Evolutionary conservation across 1,140 invertebrate genomes (phyloP), one percentile per base, ranked within the genome.

Genomic region (Caenorhabditis briggsae): DNA sequence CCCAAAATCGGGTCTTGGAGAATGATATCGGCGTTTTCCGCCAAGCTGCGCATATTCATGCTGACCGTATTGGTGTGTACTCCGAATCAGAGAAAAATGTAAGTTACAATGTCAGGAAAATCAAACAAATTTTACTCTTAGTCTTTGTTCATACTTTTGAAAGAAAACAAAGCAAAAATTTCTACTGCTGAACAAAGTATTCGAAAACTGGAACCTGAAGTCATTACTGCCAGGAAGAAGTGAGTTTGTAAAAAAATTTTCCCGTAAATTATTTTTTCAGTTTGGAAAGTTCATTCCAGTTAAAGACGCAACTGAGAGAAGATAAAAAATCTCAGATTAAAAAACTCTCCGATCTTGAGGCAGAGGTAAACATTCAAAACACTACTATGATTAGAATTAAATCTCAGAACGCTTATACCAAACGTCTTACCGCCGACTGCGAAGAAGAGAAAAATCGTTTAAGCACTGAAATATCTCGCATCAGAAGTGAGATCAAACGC

Each of bases 31-130:
- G 33, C 11, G 61, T 65, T 65, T 65, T 65, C 61, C 61, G 61
- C 33, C 20, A 65, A 14, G 61, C 61, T 33, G 23, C 61, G 1
- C 61, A 41, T 11, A 65, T 16, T 11, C 61, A 65, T 65, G 20
- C 61, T 14, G 61, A 33, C 8, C 23, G 61, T 3, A 65, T 65
- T 41, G 61, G 18, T 14, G 61, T 25, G 9, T 65, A 65, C 18
- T 55, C 58, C 48, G 58, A 43, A 43, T 84, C 83, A 14, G 56
- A 59, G 33, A 84, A 84, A 84, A 23, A 14, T 33, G 83, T 84
- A 16, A 84, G 83, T 64, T 33, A 20, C 6, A 50, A 14, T 50
- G 9, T 33, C 5, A 3, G 7, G 16, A 33, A 74, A 20, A 20
- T 82, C 50, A 18, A 16, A 14, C 20, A 65, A 33, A 8, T 65